Base-by-base conservation (phyloP, 2,888 invertebrate genomes). In the Parnassius orleans region DNA sequence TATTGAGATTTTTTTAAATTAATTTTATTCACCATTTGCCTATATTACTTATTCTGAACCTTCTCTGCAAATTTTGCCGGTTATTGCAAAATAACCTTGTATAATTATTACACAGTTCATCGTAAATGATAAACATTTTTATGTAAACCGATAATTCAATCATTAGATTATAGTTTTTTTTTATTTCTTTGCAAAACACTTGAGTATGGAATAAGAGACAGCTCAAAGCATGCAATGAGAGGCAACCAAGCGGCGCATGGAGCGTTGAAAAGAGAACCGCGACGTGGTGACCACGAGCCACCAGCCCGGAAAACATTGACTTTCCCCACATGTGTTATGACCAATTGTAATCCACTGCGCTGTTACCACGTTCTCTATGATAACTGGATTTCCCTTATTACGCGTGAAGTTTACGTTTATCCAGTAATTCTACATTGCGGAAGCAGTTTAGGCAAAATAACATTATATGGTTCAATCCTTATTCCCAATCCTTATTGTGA, bases 211-310 rank as follows among this genome's bases (percentile, higher is more conserved):
- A 19, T 46, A 50, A 44, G 63, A 64, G 61, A 62, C 53, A 54
- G 58, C 63, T 7, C 33, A 33, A 33, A 33, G 66, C 67, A 65
- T 65, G 64, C 67, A 66, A 66, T 66, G 71, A 69, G 71, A 69
- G 67, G 75, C 73, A 78, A 84, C 83, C 82, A 85, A 76, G 72
- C 78, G 75, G 80, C 74, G 80, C 83, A 82, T 66, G 72, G 75
- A 81, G 78, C 82, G 84, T 82, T 78, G 76, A 73, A 60, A 66
- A 74, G 78, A 78, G 78, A 75, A 81, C 76, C 78, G 81, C 78
- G 72, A 84, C 82, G 75, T 78, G 84, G 85, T 78, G 72, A 84
- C 83, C 74, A 78, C 84, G 85, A 85, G 72, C 86, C 81, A 81
- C 74, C 83, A 80, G 86, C 77, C 80, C 80, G 84, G 86, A 83